phyloP scores from a whole-genome alignment of 2,797 vertebrate genomes.

The Phrynocephalus forsythii region DNA sequence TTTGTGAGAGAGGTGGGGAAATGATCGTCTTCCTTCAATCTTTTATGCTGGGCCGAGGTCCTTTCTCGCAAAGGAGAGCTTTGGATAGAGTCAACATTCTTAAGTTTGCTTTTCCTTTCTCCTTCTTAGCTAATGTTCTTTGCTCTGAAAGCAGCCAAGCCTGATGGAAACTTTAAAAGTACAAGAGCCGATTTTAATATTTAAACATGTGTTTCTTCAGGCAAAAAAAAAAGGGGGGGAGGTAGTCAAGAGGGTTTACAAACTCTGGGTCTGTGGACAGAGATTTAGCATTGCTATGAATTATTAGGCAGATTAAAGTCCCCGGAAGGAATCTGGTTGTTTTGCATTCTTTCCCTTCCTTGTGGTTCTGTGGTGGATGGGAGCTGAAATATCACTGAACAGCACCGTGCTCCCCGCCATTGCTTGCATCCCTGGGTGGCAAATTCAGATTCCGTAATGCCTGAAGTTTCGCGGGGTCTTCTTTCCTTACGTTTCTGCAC shows the following conservation, averaged over 20 bases:
- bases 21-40: not conserved
- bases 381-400: not conserved
- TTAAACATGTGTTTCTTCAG: conserved; percentile 30
- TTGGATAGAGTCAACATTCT: conserved; percentile 24
- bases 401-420: not conserved
- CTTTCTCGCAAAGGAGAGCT: not conserved
- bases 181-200: conserved; percentile 31
- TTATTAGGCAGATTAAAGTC: conserved; percentile 37
- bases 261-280: not conserved
- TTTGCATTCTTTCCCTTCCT: not conserved
- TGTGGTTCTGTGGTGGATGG: not conserved
- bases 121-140: conserved; percentile 14
- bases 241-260: not conserved
- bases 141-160: conserved; percentile 6
- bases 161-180: conserved; percentile 18
- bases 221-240: not conserved
- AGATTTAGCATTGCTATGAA: conserved; percentile 28
- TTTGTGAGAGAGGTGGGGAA: not conserved
- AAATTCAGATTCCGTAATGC: not conserved
- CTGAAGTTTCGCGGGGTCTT: no score
- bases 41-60: not conserved
- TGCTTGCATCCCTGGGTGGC: not conserved
- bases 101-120: conserved; percentile 22
- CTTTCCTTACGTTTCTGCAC: not conserved
- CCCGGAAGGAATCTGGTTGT: conserved; percentile 1